Conservation (phyloP, 2,888 invertebrate species). For the Drosophila mimica region DNA sequence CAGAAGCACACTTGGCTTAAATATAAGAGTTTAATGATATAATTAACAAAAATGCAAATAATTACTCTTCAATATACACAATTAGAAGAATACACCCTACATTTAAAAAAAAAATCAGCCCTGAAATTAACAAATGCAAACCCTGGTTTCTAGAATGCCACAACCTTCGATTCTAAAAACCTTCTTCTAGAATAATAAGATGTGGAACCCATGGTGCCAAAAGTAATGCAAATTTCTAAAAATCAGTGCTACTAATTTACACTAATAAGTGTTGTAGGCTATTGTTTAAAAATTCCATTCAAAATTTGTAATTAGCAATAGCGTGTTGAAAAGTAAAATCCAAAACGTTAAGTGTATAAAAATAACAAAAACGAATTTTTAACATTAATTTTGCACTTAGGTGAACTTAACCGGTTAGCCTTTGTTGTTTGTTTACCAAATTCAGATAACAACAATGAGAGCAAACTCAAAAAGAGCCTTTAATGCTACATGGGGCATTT, state of each 20-base stretch:
- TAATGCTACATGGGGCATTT: background rate
- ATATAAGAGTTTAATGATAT: background rate
- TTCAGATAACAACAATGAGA: slow-evolving; percentile 29
- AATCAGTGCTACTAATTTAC: background rate
- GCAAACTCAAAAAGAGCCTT: slow-evolving; percentile 12
- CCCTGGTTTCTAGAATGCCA: background rate
- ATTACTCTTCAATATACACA: background rate
- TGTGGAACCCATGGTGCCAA: background rate
- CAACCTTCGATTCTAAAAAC: background rate
- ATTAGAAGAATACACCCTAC: background rate
- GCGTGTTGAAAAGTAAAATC: slow-evolving; percentile 24
- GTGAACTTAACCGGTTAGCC: slow-evolving; percentile 53
- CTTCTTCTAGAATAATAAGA: background rate
- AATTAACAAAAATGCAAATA: background rate
- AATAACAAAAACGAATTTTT: slow-evolving; percentile 22
- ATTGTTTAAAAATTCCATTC: background rate
- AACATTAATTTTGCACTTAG: slow-evolving; percentile 29
- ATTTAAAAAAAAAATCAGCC: background rate
- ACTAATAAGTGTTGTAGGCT: background rate
- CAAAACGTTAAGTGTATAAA: slow-evolving; percentile 2
- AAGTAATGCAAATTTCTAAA: background rate
- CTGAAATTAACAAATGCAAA: background rate
- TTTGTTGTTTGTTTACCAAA: slow-evolving; percentile 65
- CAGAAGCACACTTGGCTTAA: no score
- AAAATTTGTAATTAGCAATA: slow-evolving; percentile 5